Conservation (phyloP, 2,113 vertebrate species). For the Hirundichthys speculiger region DNA sequence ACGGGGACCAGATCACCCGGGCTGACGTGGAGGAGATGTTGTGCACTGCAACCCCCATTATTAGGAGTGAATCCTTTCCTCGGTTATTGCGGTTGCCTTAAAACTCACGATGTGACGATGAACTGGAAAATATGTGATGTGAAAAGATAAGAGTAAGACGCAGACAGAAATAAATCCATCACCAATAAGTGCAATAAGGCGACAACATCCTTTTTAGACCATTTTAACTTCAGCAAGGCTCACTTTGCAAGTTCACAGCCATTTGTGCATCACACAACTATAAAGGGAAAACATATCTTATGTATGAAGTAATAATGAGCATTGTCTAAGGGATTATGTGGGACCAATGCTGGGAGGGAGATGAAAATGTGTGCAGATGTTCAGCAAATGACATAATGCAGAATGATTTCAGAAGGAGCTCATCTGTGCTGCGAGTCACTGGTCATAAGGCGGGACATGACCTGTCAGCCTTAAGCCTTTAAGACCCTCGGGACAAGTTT, state of each 20-base stretch:
- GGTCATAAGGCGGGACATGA: conserved; percentile 4
- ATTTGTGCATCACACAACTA: not conserved
- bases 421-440: conserved; percentile 24
- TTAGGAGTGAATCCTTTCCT: conserved; percentile 2
- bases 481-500: not conserved
- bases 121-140: conserved; percentile 9
- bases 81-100: not conserved
- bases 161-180: too few species aligned
- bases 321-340: conserved; percentile 44
- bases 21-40: conserved; percentile 86
- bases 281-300: not conserved
- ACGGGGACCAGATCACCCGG: conserved; percentile 82
- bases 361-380: conserved; percentile 42
- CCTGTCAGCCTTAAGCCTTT: not conserved
- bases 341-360: conserved; percentile 9
- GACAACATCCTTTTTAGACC: not conserved
- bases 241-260: not conserved
- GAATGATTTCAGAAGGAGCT: conserved; percentile 25
- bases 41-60: conserved; percentile 83
- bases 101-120: not conserved
- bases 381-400: conserved; percentile 38
- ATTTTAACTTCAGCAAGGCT: not conserved
- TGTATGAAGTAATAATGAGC: conserved; percentile 33
- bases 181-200: too few species aligned
- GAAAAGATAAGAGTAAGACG: not conserved